A percentile compares a stretch with the other conserved stretches of the same genome.
Conservation (phyloP, 2,888 invertebrate species). For the Dicycla oo region DNA sequence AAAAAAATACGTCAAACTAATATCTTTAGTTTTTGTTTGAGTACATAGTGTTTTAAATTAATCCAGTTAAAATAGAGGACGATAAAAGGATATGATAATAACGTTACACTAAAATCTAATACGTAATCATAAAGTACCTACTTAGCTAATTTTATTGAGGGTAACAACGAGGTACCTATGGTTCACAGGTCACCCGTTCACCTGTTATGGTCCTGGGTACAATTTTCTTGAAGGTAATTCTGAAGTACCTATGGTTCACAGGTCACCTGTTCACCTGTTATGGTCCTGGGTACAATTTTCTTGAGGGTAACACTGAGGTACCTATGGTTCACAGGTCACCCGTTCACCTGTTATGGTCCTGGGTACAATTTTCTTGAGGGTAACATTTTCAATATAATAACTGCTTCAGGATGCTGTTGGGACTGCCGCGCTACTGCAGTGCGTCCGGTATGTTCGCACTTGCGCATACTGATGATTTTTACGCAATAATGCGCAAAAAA, state of each 20-base stretch:
- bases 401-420: too few species aligned
- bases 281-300: neutral
- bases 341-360: neutral
- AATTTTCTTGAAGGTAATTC: too few species aligned
- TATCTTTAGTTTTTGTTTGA: constrained; percentile 5
- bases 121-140: neutral
- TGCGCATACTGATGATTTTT: too few species aligned
- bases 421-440: too few species aligned
- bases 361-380: too few species aligned
- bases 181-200: neutral
- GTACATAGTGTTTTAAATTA: neutral
- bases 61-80: neutral
- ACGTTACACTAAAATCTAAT: neutral
- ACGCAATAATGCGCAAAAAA: too few species aligned
- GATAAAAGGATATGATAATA: neutral
- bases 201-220: neutral
- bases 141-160: neutral
- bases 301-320: neutral
- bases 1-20: constrained; percentile 11
- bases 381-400: too few species aligned
- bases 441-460: too few species aligned
- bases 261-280: neutral
- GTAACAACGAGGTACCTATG: neutral
- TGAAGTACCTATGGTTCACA: neutral
- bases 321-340: neutral